A percentile compares a stretch with the other conserved stretches of the same genome.
Evolutionary conservation across 2,797 vertebrate species (phyloP).

Genomic region (Cyprinodon diabolis): DNA sequence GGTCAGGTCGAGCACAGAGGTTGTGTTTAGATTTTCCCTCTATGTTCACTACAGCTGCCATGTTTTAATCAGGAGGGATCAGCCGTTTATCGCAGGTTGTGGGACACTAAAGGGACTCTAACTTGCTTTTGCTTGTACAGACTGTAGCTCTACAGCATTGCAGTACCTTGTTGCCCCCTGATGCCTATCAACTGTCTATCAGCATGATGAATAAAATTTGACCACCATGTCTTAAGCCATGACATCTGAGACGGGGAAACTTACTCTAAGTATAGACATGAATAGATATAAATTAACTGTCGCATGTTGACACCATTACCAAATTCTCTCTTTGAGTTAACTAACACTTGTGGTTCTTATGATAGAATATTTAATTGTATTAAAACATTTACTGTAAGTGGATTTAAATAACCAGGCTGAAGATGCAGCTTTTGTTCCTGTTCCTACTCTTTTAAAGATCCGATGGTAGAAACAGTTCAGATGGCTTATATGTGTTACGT

Average conservation of each 20-base stretch:
- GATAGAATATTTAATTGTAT: background rate
- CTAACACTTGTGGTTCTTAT: background rate
- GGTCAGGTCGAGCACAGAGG: background rate
- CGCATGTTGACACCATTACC: background rate
- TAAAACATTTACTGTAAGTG: background rate
- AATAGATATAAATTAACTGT: background rate
- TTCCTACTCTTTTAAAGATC: background rate
- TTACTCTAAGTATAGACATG: background rate
- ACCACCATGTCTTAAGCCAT: background rate
- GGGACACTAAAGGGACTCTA: background rate
- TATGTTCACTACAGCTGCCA: background rate
- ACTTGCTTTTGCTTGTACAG: background rate
- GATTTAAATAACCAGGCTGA: background rate
- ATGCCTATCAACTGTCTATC: conserved; percentile 1
- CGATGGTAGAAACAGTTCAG: background rate
- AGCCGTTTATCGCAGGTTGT: conserved; percentile 1
- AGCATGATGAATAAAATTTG: background rate
- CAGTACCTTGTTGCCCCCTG: background rate
- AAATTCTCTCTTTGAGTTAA: background rate
- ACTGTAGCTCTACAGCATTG: background rate
- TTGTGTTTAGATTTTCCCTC: too few relatives aligned
- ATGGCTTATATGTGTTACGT: background rate
- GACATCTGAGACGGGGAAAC: background rate
- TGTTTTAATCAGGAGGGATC: background rate
- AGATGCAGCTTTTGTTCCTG: background rate